Base-by-base conservation (phyloP, 2,113 vertebrate genomes). In the Oncorhynchus clarkii region DNA sequence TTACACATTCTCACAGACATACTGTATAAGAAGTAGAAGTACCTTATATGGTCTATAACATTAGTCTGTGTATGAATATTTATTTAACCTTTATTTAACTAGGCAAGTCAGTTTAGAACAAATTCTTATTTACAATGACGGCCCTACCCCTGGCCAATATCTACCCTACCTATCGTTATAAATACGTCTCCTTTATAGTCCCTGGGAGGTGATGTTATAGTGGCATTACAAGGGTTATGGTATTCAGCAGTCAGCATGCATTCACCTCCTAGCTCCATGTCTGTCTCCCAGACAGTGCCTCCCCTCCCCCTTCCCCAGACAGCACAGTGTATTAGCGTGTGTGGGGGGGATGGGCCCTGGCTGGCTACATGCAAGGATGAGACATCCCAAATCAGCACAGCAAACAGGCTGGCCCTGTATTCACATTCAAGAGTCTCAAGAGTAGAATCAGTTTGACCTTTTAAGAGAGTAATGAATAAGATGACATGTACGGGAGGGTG, bases 301-400 rank as follows among this genome's bases (percentile, higher is more conserved):
- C 88, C 90, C 89, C 74, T 89, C 89, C 90, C 90, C 89, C 90
- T 83, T 85, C 90, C 73, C 89, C 90, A 92, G 90, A 92, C 89
- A 80, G 88, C 49, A 77, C 78, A 80, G 85, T 87, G 65, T 71
- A 60, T 31, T 45, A 48, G 73, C 82, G 71, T 79, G 75, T 20
- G 82, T 86, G 92, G 90, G 89, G 22, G 89, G 89, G 75, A 88
- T 87, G 88, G 84, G 81, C 82, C 71, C 90, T 85, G 49, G 14
- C 49, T 54, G 49, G 12, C 80, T 87, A 84, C 78, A 66, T 88
- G 87, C 82, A 87, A 87, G 86, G 88, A 86, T 83, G 89, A 76
- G 82, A 78, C 87, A 84, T 54, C 49, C 16, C 16, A 3, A 88
- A 90, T 85, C 88, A 90, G 91, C 89, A 27, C 84, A 73, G 88